A percentile compares a stretch with the other conserved stretches of the same genome.
Evolutionary conservation across 2,113 vertebrate species (phyloP).

Genomic region (Hemiprocne comata): DNA sequence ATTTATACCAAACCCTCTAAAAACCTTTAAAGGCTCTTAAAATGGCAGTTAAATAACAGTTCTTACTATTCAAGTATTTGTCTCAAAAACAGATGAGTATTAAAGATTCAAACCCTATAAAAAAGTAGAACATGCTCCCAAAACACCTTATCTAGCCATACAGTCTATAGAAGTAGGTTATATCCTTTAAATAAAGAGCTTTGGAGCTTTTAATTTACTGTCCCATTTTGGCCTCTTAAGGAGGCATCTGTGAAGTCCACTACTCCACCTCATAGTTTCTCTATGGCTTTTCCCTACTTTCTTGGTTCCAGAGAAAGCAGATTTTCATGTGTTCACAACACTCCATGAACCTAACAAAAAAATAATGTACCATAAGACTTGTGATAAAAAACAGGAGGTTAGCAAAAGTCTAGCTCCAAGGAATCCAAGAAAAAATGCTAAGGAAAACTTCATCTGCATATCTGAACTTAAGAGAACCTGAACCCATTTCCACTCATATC

Average conservation of each 20-base stretch:
- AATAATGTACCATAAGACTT: not conserved
- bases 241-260: not conserved
- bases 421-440: not conserved
- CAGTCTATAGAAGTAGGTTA: constrained; percentile 48
- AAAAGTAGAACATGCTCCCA: constrained; percentile 37
- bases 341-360: not conserved
- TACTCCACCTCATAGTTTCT: not conserved
- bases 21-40: not conserved
- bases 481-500: not conserved
- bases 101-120: constrained; percentile 40
- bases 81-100: constrained; percentile 42
- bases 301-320: not conserved
- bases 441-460: not conserved
- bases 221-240: not conserved
- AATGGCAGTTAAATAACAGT: not conserved
- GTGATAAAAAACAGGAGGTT: not conserved
- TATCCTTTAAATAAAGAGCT: not conserved
- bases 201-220: not conserved
- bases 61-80: constrained; percentile 4
- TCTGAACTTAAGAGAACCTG: not conserved
- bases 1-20: not conserved
- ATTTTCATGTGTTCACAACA: not conserved
- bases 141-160: constrained; percentile 15
- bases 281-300: not conserved
- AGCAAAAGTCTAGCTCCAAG: not conserved